Base-by-base conservation (phyloP, 2,113 vertebrate species). In the Tauraco erythrolophus region DNA sequence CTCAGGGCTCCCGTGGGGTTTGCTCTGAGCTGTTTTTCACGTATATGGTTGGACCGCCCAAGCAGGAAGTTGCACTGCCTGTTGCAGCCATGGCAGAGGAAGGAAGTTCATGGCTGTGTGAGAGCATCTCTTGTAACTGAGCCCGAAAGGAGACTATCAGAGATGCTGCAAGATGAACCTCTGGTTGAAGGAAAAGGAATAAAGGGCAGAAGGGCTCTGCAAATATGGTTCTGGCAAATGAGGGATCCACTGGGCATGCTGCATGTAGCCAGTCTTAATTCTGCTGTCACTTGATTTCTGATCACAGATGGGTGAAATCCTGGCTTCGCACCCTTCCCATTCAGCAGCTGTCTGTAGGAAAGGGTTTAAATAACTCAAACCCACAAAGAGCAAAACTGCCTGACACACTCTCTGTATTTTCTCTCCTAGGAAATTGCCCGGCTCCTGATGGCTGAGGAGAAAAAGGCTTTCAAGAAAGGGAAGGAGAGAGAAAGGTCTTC, bases 371-470 rank as follows among this genome's bases (percentile, higher is more conserved):
- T 60, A 33, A 27, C 43, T 86, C 35, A 56, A 54, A 82, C 28
- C 7, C 12, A 7, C 16, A 65, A 65, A 46, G 14, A 82, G 10
- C 33, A 68, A n/a, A 66, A 35, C 19, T 2, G 0, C 72, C 62
- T 91, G 77, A 84, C 7, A 6, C 5, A 1, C 14, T 30, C 1
- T 78, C 57, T 92, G 28, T 56, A 10, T 95, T 88, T 94, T 91
- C 51, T 11, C 64, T 94, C 65, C 35, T 92, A 99, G 99, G 99
- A 99, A 98, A 99, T 99, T 3, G 99, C 99, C 72, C 98, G 99
- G 22, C 98, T 98, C 92, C 80, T 99, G 79, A 99, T 99, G 99
- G 99, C 99, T 22, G 99, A 99, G 96, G 99, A 99, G 95, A 99
- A 99, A 93, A 99, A 98, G 92, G 99, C 99, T 78, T 98, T 98